A percentile compares a stretch with the other conserved stretches of the same genome.
Conservation (phyloP, 2,888 invertebrate species). For the Spicauda simplicius region DNA sequence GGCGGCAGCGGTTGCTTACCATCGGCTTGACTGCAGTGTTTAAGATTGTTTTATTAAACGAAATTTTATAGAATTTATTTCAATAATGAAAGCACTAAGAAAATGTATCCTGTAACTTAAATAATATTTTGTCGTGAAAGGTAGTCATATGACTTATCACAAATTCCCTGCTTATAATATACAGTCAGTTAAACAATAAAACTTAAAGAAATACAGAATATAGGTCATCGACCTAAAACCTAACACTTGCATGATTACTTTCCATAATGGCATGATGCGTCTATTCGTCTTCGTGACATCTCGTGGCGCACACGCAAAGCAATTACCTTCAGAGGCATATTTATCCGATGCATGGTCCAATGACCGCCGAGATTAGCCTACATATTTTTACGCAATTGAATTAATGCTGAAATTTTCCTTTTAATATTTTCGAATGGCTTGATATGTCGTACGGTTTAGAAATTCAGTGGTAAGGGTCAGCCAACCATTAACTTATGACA, state of each 20-base stretch:
- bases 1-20: too few relatives aligned
- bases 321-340: slow-evolving; percentile 32
- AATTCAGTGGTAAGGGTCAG: too few relatives aligned
- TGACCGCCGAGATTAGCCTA: slow-evolving; percentile 29
- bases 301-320: slow-evolving; percentile 36
- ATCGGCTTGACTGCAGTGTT: too few relatives aligned
- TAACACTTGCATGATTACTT: slow-evolving; percentile 39
- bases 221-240: slow-evolving; percentile 38
- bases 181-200: neutral
- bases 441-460: too few relatives aligned
- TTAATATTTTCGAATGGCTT: neutral
- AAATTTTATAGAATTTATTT: too few relatives aligned
- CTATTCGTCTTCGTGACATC: slow-evolving; percentile 34
- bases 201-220: slow-evolving; percentile 6
- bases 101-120: too few relatives aligned
- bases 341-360: slow-evolving; percentile 31
- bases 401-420: neutral
- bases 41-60: too few relatives aligned
- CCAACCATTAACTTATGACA: too few relatives aligned
- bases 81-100: too few relatives aligned
- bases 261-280: slow-evolving; percentile 46
- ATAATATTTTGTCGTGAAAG: too few relatives aligned
- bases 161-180: too few relatives aligned
- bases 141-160: too few relatives aligned
- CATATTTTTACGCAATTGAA: slow-evolving; percentile 22